Base-by-base conservation (phyloP, 2,888 invertebrate species). In the Sphaeridia pumilis region DNA sequence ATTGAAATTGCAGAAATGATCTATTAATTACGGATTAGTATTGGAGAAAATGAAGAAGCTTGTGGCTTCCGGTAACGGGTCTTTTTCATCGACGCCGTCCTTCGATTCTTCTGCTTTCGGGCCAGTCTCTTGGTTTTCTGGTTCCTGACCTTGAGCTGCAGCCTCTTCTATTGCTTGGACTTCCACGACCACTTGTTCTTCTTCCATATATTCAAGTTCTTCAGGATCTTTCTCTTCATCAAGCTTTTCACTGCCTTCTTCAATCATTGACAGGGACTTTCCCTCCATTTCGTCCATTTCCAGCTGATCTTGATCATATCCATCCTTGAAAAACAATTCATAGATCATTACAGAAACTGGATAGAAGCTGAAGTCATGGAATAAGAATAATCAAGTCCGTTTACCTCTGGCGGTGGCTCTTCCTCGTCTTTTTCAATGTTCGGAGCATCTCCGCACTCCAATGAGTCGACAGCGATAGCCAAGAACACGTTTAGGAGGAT, bases 381-480 rank as follows among this genome's bases (percentile, higher is more conserved):
- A 31, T 14, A 7, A 31, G 31, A 31, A 31, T 10, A 31, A 31
- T 31, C n/a, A 28, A n/a, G 5, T 7, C 20, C 24, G n/a, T n/a
- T n/a, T 36, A 3, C 56, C 17, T 49, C 56, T 12, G 1, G 7
- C 7, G 38, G 38, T 12, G 38, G 38, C 17, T 38, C 52, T n/a
- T 46, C 75, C 70, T 79, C 81, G 65, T 78, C 80, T 66, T 82
- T 85, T 70, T 87, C 88, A 68, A 90, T 90, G 69, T 94, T 94
- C 69, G 95, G 95, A 17, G 26, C 22, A 14, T 48, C 48, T 2
- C 52, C 52, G 31, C 52, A 52, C 48, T 97, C 98, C 70, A 99
- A 81, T 74, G 99, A 99, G 73, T 99, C 98, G 38, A 99, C 98
- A 68, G 98, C 98, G 76, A 99, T 99, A 73, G 98, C 98, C 93